A percentile compares a stretch with the other conserved stretches of the same genome.
Conservation (phyloP, 2,797 vertebrate genomes). For the Vipera ursinii region DNA sequence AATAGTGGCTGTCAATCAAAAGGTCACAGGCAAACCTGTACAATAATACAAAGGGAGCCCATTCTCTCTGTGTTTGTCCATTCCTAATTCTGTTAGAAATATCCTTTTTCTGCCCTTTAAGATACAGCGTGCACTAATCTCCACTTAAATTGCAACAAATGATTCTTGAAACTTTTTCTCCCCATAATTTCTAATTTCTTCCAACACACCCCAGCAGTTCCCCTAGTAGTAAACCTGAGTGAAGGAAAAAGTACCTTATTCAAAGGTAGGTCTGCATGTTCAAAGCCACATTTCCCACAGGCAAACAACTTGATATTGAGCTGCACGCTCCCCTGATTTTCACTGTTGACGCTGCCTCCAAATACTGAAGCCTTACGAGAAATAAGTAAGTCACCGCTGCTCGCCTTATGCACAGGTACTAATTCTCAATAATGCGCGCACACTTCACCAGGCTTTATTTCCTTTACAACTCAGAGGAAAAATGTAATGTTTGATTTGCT, state of each 20-base stretch:
- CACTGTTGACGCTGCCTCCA: not conserved
- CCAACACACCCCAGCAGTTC: not conserved
- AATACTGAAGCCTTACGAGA: slow-evolving; percentile 9
- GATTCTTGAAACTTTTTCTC: not conserved
- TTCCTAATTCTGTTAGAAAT: not conserved
- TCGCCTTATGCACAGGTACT: not conserved
- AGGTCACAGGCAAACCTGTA: not conserved
- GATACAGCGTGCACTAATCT: not conserved
- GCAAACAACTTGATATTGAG: slow-evolving; percentile 11
- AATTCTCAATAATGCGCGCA: not conserved
- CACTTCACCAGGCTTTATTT: not conserved
- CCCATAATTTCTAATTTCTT: not conserved
- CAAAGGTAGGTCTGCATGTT: not conserved
- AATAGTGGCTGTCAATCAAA: not conserved
- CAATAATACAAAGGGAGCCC: not conserved
- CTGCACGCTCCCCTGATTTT: not conserved
- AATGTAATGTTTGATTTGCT: slow-evolving; percentile 29
- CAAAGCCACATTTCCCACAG: not conserved
- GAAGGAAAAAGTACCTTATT: not conserved
- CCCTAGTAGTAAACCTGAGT: fast-evolving
- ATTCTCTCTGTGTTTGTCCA: not conserved
- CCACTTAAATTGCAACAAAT: not conserved
- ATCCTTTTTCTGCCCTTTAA: not conserved
- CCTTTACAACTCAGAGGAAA: slow-evolving; percentile 35
- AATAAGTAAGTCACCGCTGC: not conserved